Conservation (phyloP, 2,797 vertebrate species). For the Philypnodon macrostomus region DNA sequence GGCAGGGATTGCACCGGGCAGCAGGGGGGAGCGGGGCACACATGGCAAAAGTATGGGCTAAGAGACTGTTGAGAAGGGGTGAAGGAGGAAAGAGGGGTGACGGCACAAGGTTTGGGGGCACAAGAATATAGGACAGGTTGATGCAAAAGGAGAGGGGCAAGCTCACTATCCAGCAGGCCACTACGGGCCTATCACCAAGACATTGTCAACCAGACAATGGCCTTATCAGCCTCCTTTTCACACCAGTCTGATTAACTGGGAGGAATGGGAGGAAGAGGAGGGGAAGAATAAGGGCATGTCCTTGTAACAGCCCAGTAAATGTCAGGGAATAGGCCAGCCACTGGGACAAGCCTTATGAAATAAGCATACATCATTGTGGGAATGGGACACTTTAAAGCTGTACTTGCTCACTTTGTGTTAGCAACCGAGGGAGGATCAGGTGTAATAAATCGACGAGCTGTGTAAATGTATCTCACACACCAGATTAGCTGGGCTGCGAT, state of each 20-base stretch:
- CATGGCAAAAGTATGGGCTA: conserved; percentile 53
- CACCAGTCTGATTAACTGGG: conserved; percentile 94
- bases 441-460: conserved; percentile 49
- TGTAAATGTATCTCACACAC: conserved; percentile 52
- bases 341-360: conserved; percentile 66
- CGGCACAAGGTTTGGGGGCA: conserved; percentile 38
- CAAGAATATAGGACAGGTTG: conserved; percentile 61
- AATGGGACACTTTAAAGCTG: conserved; percentile 43
- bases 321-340: conserved; percentile 85
- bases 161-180: conserved; percentile 77
- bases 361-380: conserved; percentile 66
- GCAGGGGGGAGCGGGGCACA: conserved; percentile 36
- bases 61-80: conserved; percentile 49
- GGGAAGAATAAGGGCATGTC: conserved; percentile 86
- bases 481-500: conserved; percentile 56
- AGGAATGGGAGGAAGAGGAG: conserved; percentile 81
- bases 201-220: conserved; percentile 93
- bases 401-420: conserved; percentile 11
- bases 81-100: conserved; percentile 28
- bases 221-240: conserved; percentile 93
- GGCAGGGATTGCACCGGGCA: conserved; percentile 44
- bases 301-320: conserved; percentile 89
- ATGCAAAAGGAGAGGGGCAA: conserved; percentile 60
- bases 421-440: conserved; percentile 16
- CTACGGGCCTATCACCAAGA: conserved; percentile 84